Conservation (phyloP, 2,797 vertebrate species). For the Enteromius fasciolatus region DNA sequence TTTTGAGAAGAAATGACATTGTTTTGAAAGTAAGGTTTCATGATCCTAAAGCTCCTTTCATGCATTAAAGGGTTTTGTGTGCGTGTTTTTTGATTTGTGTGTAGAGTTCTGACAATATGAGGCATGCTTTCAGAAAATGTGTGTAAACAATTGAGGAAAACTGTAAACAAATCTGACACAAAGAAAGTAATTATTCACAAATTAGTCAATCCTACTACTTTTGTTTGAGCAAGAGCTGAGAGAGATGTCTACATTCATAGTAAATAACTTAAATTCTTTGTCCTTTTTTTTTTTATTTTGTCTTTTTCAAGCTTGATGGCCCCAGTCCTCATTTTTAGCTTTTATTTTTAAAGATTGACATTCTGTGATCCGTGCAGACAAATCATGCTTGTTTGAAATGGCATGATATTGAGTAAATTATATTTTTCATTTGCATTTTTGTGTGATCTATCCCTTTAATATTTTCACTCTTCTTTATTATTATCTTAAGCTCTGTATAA, state of each 20-base stretch:
- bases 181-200: not conserved
- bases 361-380: not conserved
- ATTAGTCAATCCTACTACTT: not conserved
- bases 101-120: no score
- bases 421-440: not conserved
- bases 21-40: no score
- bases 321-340: not conserved
- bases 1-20: no score
- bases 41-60: no score
- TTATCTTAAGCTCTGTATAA: not conserved
- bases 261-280: not conserved
- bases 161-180: not conserved
- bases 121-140: no score
- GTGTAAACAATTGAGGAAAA: no score
- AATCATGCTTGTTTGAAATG: not conserved
- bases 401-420: not conserved
- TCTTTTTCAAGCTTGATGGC: not conserved
- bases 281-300: not conserved
- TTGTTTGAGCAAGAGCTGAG: not conserved
- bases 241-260: not conserved
- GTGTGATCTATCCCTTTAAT: slow-evolving; percentile 1
- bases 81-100: no score
- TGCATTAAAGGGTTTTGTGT: no score
- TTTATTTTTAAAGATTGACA: no score
- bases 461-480: slow-evolving; percentile 2